A percentile compares a stretch with the other conserved stretches of the same genome.
Conservation (phyloP, 2,888 invertebrate species). For the Allophyes oxyacanthae region DNA sequence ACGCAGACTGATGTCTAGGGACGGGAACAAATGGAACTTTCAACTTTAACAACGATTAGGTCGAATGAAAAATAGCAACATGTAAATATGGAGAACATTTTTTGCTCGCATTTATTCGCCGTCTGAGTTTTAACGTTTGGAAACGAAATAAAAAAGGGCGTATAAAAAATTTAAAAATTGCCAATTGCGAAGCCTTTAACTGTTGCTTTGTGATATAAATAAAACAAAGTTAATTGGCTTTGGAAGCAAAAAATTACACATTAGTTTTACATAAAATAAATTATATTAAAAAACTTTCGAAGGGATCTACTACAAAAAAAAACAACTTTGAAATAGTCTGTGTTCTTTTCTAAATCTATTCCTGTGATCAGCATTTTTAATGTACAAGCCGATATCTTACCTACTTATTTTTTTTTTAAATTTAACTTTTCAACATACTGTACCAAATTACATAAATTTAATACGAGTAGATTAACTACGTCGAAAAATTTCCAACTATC, state of each 20-base stretch:
- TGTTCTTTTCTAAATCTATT: too few relatives aligned
- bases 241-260: neutral
- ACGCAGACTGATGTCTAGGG: constrained; percentile 70
- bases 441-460: too few relatives aligned
- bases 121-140: constrained; percentile 19
- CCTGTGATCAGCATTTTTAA: too few relatives aligned
- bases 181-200: neutral
- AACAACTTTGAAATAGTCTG: too few relatives aligned
- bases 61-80: constrained; percentile 63
- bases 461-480: neutral
- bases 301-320: neutral
- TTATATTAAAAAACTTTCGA: neutral
- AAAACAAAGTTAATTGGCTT: neutral
- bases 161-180: constrained; percentile 2
- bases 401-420: too few relatives aligned
- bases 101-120: constrained; percentile 35
- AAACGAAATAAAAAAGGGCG: neutral
- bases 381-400: too few relatives aligned
- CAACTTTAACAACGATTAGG: constrained; percentile 63
- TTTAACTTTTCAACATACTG: too few relatives aligned
- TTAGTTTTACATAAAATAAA: neutral
- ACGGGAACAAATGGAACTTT: constrained; percentile 72
- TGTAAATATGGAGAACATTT: constrained; percentile 48
- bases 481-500: constrained; percentile 8
- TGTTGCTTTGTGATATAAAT: neutral